A percentile compares a stretch with the other conserved stretches of the same genome.
Conservation (phyloP, 2,888 invertebrate species). For the Aphidius colemani region DNA sequence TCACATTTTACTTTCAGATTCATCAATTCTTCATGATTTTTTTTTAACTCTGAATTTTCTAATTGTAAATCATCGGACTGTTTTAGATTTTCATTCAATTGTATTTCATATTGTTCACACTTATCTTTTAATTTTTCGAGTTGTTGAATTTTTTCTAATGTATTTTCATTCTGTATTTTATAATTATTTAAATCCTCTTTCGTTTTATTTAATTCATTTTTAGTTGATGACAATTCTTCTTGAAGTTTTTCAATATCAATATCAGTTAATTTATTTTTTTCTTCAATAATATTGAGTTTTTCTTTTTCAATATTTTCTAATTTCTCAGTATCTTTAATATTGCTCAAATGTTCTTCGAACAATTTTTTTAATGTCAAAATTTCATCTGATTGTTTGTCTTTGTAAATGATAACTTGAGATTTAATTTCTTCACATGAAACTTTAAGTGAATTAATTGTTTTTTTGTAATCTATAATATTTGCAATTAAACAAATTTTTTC, state of each 20-base stretch:
- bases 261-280: conserved; percentile 41
- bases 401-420: neutral
- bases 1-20: conserved; percentile 13
- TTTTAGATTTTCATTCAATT: neutral
- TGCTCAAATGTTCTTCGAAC: conserved; percentile 26
- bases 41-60: conserved; percentile 26
- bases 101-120: neutral
- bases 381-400: conserved; percentile 4
- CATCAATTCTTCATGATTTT: conserved; percentile 44
- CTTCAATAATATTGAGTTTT: conserved; percentile 21
- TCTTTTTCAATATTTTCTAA: no score
- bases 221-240: conserved; percentile 30
- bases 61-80: conserved; percentile 38
- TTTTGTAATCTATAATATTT: conserved; percentile 40
- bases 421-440: conserved; percentile 40
- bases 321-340: conserved; percentile 31
- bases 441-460: conserved; percentile 36
- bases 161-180: conserved; percentile 16
- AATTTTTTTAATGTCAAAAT: conserved; percentile 26
- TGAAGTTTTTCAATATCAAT: conserved; percentile 39
- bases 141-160: conserved; percentile 41
- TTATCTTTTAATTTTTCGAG: neutral
- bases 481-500: conserved; percentile 41
- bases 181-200: conserved; percentile 19
- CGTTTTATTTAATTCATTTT: conserved; percentile 28